Conservation (phyloP, 1,140 invertebrate species). For the Calycopis cecrops region DNA sequence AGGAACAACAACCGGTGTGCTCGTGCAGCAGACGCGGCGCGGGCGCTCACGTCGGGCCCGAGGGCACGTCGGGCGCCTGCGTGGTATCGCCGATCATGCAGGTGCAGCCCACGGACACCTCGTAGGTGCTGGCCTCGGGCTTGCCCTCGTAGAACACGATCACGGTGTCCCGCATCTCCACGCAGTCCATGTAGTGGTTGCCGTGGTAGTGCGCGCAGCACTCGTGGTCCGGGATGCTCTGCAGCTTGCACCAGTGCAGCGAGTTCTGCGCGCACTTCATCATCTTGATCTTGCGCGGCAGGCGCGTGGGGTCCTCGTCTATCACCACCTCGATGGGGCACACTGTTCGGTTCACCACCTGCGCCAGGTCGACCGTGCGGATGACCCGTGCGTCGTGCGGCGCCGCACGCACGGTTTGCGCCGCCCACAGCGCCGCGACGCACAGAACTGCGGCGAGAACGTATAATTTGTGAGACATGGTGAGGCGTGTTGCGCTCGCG, state of each 20-base stretch:
- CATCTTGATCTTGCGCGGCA: constrained; percentile 54
- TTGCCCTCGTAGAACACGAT: constrained; percentile 40
- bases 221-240: constrained; percentile 36
- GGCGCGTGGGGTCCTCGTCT: constrained; percentile 37
- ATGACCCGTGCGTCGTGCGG: constrained; percentile 17
- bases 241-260: constrained; percentile 36
- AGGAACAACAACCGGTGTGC: no score
- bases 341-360: constrained; percentile 45
- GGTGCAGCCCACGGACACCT: constrained; percentile 54
- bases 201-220: constrained; percentile 43
- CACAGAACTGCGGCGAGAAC: no score
- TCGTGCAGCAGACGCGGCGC: neutral
- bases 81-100: constrained; percentile 42
- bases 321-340: constrained; percentile 49
- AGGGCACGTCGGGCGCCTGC: constrained; percentile 17
- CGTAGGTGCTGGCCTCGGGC: constrained; percentile 20
- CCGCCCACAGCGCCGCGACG: neutral
- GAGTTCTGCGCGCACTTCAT: constrained; percentile 42
- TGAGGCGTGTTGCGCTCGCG: no score
- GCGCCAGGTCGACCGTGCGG: constrained; percentile 31
- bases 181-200: constrained; percentile 41
- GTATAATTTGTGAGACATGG: no score
- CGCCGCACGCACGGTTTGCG: constrained; percentile 14
- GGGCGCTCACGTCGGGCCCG: constrained; percentile 16
- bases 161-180: constrained; percentile 51